phyloP scores from a whole-genome alignment of 2,797 vertebrate genomes.

The Brachyalestes nurse region DNA sequence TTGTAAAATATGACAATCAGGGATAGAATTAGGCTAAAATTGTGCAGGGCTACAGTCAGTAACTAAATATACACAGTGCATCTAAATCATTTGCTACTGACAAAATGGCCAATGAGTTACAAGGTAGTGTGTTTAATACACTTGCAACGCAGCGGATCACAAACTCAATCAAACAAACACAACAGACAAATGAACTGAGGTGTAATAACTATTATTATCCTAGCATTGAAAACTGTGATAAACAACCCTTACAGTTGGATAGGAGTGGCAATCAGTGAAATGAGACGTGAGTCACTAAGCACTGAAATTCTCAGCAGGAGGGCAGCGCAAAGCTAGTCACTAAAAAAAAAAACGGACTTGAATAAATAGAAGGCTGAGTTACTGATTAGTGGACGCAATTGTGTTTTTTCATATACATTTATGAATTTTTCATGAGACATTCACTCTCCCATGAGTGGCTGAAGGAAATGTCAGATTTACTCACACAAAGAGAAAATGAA shows the following conservation, averaged over 20 bases:
- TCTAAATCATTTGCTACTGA: too few species aligned
- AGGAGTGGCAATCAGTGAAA: background rate
- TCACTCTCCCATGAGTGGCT: conserved; percentile 3
- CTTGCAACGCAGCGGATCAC: too few species aligned
- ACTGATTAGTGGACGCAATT: conserved; percentile 20
- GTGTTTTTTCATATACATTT: background rate
- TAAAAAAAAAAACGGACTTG: conserved; percentile 23
- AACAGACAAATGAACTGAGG: too few species aligned
- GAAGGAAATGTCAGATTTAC: conserved; percentile 29
- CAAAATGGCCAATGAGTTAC: too few species aligned
- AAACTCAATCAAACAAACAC: too few species aligned
- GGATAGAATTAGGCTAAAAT: too few species aligned
- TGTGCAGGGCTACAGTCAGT: too few species aligned
- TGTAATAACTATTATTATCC: too few species aligned
- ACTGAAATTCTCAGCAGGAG: conserved; percentile 18
- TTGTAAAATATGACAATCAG: too few species aligned
- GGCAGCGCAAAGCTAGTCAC: conserved; percentile 5
- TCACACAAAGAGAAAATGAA: background rate
- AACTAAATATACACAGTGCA: too few species aligned
- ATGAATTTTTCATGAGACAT: conserved; percentile 36
- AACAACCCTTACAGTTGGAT: background rate
- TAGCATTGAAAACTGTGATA: too few species aligned
- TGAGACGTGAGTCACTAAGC: conserved; percentile 20
- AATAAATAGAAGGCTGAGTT: conserved; percentile 12
- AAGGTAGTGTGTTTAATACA: too few species aligned